These are phyloP conservation scores for Mugil cephalus DNA, from an alignment of 2,113 vertebrate species.

Conservation along the genomic window DNA sequence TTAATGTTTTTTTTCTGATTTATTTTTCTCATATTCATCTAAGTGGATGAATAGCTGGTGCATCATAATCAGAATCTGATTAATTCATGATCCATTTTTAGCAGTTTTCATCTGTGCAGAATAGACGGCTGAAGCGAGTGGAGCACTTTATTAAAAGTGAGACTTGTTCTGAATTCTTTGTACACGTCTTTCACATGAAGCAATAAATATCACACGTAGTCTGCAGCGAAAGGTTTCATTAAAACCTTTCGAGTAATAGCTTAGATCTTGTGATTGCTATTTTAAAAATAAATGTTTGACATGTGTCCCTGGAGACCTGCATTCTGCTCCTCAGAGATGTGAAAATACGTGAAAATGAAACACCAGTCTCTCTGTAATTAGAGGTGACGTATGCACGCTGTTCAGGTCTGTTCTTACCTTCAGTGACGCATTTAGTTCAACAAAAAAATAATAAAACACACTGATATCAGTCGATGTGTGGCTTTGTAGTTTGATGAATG, in stretches of 20 bases:
- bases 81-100: slow-evolving; percentile 38
- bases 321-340: slow-evolving; percentile 8
- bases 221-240: no score
- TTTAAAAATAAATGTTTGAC: slow-evolving; percentile 6
- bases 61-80: slow-evolving; percentile 28
- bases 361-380: slow-evolving; percentile 35
- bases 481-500: no score
- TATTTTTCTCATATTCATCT: slow-evolving; percentile 9
- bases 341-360: slow-evolving; percentile 52
- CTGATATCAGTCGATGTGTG: not conserved
- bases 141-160: slow-evolving; percentile 2
- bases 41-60: slow-evolving; percentile 1
- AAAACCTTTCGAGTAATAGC: slow-evolving; percentile 12
- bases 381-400: slow-evolving; percentile 7
- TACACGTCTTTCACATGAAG: not conserved
- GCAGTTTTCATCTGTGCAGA: slow-evolving; percentile 6
- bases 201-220: slow-evolving; percentile 1
- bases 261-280: not conserved
- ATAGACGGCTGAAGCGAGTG: not conserved
- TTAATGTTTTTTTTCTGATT: slow-evolving; percentile 30
- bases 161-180: slow-evolving; percentile 11
- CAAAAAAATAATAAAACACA: not conserved
- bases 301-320: not conserved
- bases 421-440: slow-evolving; percentile 7
- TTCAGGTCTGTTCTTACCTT: slow-evolving; percentile 7